Base-by-base conservation (phyloP, 35 echinoderm and acorn worm genomes). In the Strongylocentrotus purpuratus region DNA sequence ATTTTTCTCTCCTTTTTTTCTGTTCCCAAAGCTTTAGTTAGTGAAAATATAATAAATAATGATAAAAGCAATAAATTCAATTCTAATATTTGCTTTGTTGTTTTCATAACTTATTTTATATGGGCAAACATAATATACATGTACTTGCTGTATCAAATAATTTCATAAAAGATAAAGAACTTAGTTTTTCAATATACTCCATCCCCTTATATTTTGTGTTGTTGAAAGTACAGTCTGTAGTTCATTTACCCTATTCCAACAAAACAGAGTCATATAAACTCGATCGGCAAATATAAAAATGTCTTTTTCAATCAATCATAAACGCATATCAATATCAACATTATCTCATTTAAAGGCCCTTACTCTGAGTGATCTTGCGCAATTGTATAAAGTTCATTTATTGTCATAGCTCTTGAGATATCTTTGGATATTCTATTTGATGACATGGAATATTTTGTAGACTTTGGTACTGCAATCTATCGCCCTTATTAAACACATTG, bases 281-380 rank as follows among this genome's bases (percentile, higher is more conserved):
- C 65, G 28, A 78, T 78, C n/a, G 22, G 65, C 65, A 78, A 78
- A 78, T 78, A 78, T 59, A 78, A 28, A 71, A 78, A 78, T n/a
- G 65, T 78, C 65, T 78, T 22, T 28, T 78, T n/a, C 65, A 22
- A 78, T 78, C 65, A 78, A 78, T 78, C 65, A 78, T 78, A 78
- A 78, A 78, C 22, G 7, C 3, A 78, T 78, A 78, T 78, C 18
- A 78, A 28, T 25, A 78, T 7, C 50, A n/a, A 78, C 65, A 78
- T 78, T 78, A 78, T 78, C 65, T 78, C 65, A 78, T 78, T 78
- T 78, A 78, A 78, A 78, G 65, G 65, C 28, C 65, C 65, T 78
- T 78, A 78, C 65, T n/a, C 65, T 18, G 20, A 78, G 65, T 78
- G 65, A 4, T 78, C 65, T 78, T 78, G 65, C 65, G 20, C 65